Evolutionary conservation across 2,113 vertebrate species (phyloP), one percentile per base, ranked within the genome.

Genomic region (Lophochroa leadbeateri): DNA sequence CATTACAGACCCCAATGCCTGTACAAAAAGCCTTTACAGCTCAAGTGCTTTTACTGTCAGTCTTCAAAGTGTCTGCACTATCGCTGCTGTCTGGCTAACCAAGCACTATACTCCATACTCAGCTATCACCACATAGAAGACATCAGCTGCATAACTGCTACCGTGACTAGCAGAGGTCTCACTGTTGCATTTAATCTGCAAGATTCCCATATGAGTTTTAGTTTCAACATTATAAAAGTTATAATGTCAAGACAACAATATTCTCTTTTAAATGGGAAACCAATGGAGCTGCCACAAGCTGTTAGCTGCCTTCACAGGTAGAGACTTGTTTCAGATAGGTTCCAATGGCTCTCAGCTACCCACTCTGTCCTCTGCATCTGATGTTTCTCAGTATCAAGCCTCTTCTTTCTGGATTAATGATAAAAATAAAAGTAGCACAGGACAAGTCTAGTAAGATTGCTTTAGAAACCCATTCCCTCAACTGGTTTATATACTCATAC

Each of bases 61-160:
- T 29, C 46, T 74, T 68, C 72, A 53, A 23, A 1, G 0, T 4
- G 7, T 15, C 55, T n/a, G 16, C 0, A 1, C 27, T 13, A 6
- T 11, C 0, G 0, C 33, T 84, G 52, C 13, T 57, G 27, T 23
- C 46, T 37, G 14, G 23, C 46, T 46, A 65, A 43, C 25, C 0
- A 0, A 50, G 28, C 47, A 7, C 14, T 25, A n/a, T 4, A 21
- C 35, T n/a, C 5, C 16, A 17, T 2, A 19, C 21, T 3, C 13
- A 65, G 27, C 64, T 53, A 20, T 11, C 44, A 37, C n/a, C 12
- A 33, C 37, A 33, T 0, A 65, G 55, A 75, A 37, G 64, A 19
- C 44, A n/a, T 4, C 24, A 15, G 44, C 11, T n/a, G 27, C 28
- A 3, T 9, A 20, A 53, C 52, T 17, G 31, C 50, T 72, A 5